Base-by-base conservation (phyloP, 2,113 vertebrate genomes). In the Aldabrachelys gigantea region DNA sequence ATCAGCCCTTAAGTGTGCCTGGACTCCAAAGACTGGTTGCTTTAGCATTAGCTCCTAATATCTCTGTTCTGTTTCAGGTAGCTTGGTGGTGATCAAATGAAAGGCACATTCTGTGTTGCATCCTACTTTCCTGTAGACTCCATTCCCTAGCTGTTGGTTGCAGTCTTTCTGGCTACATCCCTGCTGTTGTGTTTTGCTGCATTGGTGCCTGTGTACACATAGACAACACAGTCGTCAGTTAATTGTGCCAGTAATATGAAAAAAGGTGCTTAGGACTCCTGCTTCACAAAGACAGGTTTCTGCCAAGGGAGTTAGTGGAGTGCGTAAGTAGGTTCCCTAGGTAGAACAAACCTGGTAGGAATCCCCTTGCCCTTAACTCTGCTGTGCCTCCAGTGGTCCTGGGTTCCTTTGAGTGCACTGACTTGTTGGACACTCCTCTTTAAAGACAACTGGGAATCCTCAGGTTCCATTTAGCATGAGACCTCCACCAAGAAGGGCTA, bases 121-220 rank as follows among this genome's bases (percentile, higher is more conserved):
- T 41, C 2, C 41, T 50, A 5, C 22, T 75, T 75, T 75, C 38
- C 19, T 75, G 1, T 10, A 2, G 76, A 41, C 57, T 69, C 6
- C 1, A 1, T 2, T 35, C 88, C 87, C 85, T 44, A 19, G 0
- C 2, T 75, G 57, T 83, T 54, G 35, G 0, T 8, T 75, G n/a
- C 10, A 82, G 1, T 8, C 13, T 76, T 92, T 90, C 85, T 38
- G 57, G 21, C 8, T 14, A 54, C 10, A 80, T 80, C 21, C 3
- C 24, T 41, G 52, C 52, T 22, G 24, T 25, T 41, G 80, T n/a
- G 22, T 27, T 54, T 22, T 82, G 0, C 0, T 24, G 86, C 14
- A 24, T 76, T 8, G 47, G 13, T n/a, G 17, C 1, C 35, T 5
- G 1, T 25, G 1, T 62, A 86, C 88, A 84, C 11, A 16, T 5